A percentile compares a stretch with the other conserved stretches of the same genome.
These are phyloP conservation scores for Deroptyus accipitrinus DNA, from an alignment of 2,113 vertebrate genomes.

Conservation along the genomic window DNA sequence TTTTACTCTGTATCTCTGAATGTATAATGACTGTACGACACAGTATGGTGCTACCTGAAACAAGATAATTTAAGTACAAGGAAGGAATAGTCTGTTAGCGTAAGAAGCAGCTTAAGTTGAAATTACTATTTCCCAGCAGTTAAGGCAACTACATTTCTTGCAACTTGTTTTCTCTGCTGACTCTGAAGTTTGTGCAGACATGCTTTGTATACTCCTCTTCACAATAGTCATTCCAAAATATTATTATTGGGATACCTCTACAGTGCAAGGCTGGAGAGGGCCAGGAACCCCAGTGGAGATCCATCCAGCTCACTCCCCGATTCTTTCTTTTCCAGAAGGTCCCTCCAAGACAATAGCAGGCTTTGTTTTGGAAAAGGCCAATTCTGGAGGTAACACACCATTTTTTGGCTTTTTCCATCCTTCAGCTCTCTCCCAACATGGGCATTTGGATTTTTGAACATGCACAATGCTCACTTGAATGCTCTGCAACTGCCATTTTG, in stretches of 20 bases:
- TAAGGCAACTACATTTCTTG: not conserved
- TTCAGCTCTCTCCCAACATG: not conserved
- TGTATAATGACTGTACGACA: not conserved
- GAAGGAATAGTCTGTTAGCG: not conserved
- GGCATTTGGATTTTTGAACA: not conserved
- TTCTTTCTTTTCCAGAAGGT: not conserved
- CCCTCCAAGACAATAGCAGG: not conserved
- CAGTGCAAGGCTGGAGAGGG: not conserved
- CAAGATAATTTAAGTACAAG: not conserved
- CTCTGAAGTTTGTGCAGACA: not conserved
- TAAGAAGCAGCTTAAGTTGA: not conserved
- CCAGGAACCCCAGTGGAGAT: not conserved
- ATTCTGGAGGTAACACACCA: not conserved
- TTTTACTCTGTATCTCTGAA: not conserved
- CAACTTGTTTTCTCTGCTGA: not conserved
- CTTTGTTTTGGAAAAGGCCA: not conserved
- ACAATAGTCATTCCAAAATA: not conserved
- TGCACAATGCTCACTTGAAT: not conserved
- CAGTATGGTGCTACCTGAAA: fast-evolving
- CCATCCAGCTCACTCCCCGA: not conserved
- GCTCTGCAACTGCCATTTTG: not conserved
- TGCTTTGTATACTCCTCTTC: not conserved
- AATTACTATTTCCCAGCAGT: not conserved
- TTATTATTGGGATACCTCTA: not conserved
- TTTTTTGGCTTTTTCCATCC: not conserved